A percentile compares a stretch with the other conserved stretches of the same genome.
phyloP scores from a whole-genome alignment of 2,797 vertebrate genomes.

The Thamnophis elegans region DNA sequence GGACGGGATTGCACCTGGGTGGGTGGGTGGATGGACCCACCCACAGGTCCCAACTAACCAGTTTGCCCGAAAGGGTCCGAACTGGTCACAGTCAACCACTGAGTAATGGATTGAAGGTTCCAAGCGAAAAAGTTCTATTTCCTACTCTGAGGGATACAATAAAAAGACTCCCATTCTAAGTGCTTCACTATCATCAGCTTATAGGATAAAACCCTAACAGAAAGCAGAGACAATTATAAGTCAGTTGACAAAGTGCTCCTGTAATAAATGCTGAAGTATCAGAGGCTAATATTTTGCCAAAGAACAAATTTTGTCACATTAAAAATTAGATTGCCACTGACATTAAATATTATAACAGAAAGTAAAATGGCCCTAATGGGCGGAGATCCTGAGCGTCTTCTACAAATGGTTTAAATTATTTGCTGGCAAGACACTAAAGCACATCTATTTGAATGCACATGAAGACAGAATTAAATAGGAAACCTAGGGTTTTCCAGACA shows the following conservation, averaged over 20 bases:
- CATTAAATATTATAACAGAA: slow-evolving; percentile 33
- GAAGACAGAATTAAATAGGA: slow-evolving; percentile 44
- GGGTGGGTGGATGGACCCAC: too few relatives aligned
- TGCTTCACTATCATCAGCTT: not conserved
- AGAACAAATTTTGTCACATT: not conserved
- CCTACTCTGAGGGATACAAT: too few relatives aligned
- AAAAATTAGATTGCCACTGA: slow-evolving; percentile 20
- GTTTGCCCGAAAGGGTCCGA: too few relatives aligned
- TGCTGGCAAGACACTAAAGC: slow-evolving; percentile 55
- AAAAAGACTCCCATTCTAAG: not conserved
- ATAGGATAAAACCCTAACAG: not conserved
- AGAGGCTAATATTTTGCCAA: not conserved
- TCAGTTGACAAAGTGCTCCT: not conserved
- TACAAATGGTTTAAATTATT: slow-evolving; percentile 54
- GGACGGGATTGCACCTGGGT: too few relatives aligned
- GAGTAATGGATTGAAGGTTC: too few relatives aligned
- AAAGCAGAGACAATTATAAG: not conserved
- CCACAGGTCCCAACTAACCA: too few relatives aligned
- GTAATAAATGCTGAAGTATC: not conserved
- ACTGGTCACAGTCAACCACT: too few relatives aligned
- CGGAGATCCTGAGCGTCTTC: slow-evolving; percentile 39
- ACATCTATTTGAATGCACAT: slow-evolving; percentile 31
- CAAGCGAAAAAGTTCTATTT: not conserved
- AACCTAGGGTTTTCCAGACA: slow-evolving; percentile 51
- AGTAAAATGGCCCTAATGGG: slow-evolving; percentile 18